Conservation (phyloP, 2,113 vertebrate species). For the Menura novaehollandiae region DNA sequence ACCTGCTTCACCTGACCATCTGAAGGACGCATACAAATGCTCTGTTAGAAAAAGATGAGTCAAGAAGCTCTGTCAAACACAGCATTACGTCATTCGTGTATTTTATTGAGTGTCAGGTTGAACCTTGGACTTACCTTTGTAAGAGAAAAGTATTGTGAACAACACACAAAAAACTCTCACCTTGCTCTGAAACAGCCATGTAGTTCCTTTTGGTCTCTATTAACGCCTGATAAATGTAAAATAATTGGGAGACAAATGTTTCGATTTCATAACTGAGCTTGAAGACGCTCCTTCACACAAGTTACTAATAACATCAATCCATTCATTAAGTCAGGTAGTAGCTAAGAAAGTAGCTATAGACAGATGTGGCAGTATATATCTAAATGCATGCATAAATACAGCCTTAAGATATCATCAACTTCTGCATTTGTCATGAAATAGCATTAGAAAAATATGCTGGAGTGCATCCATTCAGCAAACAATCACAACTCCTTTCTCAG, state of each 20-base stretch:
- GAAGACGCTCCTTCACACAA: neutral
- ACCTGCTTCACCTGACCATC: neutral
- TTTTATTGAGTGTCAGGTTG: neutral
- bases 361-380: neutral
- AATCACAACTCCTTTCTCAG: neutral
- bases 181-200: neutral
- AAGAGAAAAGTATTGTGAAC: neutral
- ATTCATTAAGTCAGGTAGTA: neutral
- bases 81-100: neutral
- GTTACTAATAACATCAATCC: neutral
- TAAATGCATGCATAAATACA: neutral
- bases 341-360: neutral
- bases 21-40: neutral
- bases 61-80: neutral
- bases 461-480: neutral
- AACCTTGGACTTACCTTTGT: neutral
- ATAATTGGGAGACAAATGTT: neutral
- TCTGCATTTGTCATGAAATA: neutral
- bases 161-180: neutral
- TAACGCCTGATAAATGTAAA: neutral
- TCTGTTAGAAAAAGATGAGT: neutral
- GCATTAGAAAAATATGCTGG: neutral
- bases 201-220: neutral
- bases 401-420: neutral
- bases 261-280: neutral